Conservation (phyloP, 2,888 invertebrate species). For the Schizaphis graminum region DNA sequence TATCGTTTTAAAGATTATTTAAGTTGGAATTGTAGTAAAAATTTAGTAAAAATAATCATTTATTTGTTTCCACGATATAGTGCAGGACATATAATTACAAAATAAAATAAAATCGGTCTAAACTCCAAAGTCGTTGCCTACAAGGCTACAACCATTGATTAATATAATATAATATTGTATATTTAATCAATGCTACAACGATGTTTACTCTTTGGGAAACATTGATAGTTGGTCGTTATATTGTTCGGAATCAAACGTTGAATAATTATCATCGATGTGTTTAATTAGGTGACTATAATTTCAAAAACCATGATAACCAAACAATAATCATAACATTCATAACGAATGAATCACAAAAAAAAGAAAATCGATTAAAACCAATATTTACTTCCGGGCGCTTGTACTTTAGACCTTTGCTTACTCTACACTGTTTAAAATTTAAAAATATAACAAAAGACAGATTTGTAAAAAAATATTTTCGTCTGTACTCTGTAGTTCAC, state of each 20-base stretch:
- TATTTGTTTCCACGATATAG: not conserved
- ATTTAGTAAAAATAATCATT: not conserved
- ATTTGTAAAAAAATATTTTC: not conserved
- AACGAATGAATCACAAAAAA: not conserved
- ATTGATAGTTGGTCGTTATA: not conserved
- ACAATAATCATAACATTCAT: not conserved
- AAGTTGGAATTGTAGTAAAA: not conserved
- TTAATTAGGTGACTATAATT: not conserved
- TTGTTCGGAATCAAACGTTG: not conserved
- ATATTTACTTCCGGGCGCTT: not conserved
- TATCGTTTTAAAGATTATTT: not conserved
- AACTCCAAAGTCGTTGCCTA: not conserved
- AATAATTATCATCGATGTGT: not conserved
- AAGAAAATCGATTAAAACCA: not conserved
- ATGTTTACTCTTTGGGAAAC: not conserved
- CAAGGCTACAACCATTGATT: too few relatives aligned
- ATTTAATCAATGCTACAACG: not conserved
- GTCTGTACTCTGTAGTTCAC: not conserved
- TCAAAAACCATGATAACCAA: not conserved
- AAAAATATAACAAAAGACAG: not conserved
- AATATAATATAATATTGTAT: too few relatives aligned
- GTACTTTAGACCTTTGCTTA: not conserved
- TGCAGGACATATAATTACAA: not conserved
- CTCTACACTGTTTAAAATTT: not conserved
- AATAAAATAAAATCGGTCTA: not conserved